Conservation (phyloP, 1,140 invertebrate species). For the Amphibalanus amphitrite region DNA sequence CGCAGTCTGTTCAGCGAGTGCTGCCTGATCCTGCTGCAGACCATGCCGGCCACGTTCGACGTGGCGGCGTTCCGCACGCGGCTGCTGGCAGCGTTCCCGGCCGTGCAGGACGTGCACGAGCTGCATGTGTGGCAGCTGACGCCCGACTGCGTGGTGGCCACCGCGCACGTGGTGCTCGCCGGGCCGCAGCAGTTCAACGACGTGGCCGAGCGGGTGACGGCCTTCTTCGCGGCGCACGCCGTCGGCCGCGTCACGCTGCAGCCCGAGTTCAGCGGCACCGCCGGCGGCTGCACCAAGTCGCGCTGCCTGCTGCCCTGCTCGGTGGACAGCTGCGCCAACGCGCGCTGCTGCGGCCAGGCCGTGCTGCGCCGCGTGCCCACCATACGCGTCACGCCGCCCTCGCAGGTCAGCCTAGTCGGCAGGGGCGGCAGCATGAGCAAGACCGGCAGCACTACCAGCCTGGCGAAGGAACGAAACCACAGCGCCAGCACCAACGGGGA, state of each 20-base stretch:
- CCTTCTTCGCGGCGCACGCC: conserved; percentile 35
- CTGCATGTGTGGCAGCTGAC: conserved; percentile 64
- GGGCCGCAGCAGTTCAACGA: conserved; percentile 36
- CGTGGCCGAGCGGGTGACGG: conserved; percentile 41
- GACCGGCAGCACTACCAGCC: no score
- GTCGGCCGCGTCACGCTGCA: conserved; percentile 14
- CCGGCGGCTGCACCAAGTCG: neutral
- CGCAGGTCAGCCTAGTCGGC: neutral
- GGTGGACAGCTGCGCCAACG: neutral
- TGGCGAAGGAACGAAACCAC: neutral
- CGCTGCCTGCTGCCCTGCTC: neutral
- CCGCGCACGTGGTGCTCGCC: conserved; percentile 22
- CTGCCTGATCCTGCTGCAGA: conserved; percentile 55
- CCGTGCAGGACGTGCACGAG: conserved; percentile 59
- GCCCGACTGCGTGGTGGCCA: conserved; percentile 25
- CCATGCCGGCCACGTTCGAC: conserved; percentile 56
- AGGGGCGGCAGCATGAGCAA: neutral
- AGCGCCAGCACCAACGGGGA: neutral
- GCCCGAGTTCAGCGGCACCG: conserved; percentile 12
- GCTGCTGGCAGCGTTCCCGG: conserved; percentile 49
- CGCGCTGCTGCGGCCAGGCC: neutral
- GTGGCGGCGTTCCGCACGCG: conserved; percentile 25
- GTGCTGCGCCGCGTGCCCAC: neutral
- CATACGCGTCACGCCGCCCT: neutral
- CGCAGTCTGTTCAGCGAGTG: conserved; percentile 38